A percentile compares a stretch with the other conserved stretches of the same genome.
These are phyloP conservation scores for Pseudochromis fuscus DNA, from an alignment of 2,797 vertebrate species.

Conservation along the genomic window DNA sequence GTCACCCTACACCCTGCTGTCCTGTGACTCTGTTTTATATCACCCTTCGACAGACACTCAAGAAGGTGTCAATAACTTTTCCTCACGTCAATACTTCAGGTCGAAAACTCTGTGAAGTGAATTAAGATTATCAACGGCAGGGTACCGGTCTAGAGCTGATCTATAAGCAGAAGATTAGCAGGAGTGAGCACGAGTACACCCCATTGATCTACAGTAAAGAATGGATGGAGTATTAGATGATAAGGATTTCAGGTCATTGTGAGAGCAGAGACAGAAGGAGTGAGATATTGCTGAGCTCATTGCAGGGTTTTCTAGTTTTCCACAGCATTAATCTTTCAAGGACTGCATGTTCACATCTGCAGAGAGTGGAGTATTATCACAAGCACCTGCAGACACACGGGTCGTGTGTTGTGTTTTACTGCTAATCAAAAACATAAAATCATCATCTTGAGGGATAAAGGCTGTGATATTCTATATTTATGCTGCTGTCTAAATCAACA, in stretches of 20 bases:
- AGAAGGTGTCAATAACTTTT: slow-evolving; percentile 34
- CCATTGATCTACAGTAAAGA: slow-evolving; percentile 38
- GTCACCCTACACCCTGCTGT: slow-evolving; percentile 17
- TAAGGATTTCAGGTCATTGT: slow-evolving; percentile 10
- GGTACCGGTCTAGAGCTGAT: slow-evolving; percentile 31
- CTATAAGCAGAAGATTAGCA: slow-evolving; percentile 46
- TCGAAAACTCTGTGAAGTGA: slow-evolving; percentile 34
- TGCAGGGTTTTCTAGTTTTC: slow-evolving; percentile 49
- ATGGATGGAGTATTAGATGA: slow-evolving; percentile 29
- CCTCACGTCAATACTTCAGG: slow-evolving; percentile 43
- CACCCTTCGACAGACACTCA: slow-evolving; percentile 40
- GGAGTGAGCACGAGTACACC: slow-evolving; percentile 15
- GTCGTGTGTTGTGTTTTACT: background rate
- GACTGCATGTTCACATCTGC: slow-evolving; percentile 30
- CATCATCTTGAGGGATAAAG: background rate
- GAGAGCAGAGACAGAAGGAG: slow-evolving; percentile 32
- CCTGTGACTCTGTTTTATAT: slow-evolving; percentile 37
- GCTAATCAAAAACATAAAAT: slow-evolving; percentile 21
- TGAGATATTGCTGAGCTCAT: slow-evolving; percentile 42
- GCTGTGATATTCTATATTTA: background rate
- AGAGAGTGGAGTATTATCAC: slow-evolving; percentile 18
- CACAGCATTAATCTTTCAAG: slow-evolving; percentile 61
- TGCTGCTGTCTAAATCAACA: background rate
- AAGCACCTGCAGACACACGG: slow-evolving; percentile 5
- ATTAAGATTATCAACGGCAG: slow-evolving; percentile 49